Base-by-base conservation (phyloP, 2,113 vertebrate genomes). In the Calypte anna region DNA sequence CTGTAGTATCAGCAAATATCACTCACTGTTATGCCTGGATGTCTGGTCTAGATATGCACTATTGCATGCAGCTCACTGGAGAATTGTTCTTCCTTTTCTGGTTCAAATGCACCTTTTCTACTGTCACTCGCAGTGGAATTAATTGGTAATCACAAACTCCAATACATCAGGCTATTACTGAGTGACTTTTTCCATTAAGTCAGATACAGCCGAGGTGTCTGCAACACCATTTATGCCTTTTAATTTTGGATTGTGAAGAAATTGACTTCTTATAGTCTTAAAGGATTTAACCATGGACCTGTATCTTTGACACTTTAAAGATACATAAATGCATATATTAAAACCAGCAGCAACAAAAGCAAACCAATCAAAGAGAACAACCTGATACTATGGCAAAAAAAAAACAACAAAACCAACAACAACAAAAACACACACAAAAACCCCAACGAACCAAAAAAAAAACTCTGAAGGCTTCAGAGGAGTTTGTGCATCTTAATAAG, bases 101-200 rank as follows among this genome's bases (percentile, higher is more conserved):
- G 7, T 77, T 80, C 40, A 70, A 77, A 63, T 66, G 12, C 10
- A 14, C 9, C 61, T 33, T 36, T 68, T 30, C 24, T 46, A 3
- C n/a, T 9, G 5, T 83, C 24, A 38, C 36, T 83, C 10, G 13
- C 25, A 0, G 9, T 63, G 53, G 81, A 93, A 90, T 84, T 84
- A 93, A 85, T n/a, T 66, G 14, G 50, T 83, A 73, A 50, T 14
- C 36, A 44, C 36, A 75, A 66, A 76, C 40, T 62, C 31, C 57
- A 3, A 61, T 63, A 63, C 9, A 20, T 4, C 17, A 14, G 5
- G 6, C n/a, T 76, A 2, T 72, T 85, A 50, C 44, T 0, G 1
- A 50, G 16, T 68, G 44, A 44, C 17, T 70, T 64, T 90, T 85
- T 64, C 8, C 1, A 67, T 88, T 76, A 85, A 61, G 22, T 46